A percentile compares a stretch with the other conserved stretches of the same genome.
These are phyloP conservation scores for Coptodon bakossiorum DNA, from an alignment of 2,113 vertebrate genomes.

Conservation along the genomic window DNA sequence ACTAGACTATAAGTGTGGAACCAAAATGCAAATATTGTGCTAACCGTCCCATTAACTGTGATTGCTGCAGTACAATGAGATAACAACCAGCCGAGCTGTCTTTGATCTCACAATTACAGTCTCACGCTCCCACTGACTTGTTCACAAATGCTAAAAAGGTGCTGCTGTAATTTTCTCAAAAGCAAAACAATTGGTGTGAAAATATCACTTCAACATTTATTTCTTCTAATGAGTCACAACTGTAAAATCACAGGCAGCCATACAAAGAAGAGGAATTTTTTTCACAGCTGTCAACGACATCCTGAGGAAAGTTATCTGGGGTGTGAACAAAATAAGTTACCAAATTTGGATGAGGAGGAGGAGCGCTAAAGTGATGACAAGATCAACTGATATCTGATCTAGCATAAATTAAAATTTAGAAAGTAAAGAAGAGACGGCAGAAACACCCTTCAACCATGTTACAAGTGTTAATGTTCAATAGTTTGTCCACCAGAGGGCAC, in stretches of 20 bases:
- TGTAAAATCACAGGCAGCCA: neutral
- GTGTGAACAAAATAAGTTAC: neutral
- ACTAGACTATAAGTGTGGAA: neutral
- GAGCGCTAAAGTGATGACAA: neutral
- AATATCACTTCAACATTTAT: neutral
- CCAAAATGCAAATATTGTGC: neutral
- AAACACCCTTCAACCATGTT: neutral
- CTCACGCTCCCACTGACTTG: neutral
- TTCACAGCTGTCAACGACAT: neutral
- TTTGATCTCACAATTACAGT: neutral
- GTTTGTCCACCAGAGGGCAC: neutral
- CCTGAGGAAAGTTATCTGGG: neutral
- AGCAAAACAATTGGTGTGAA: neutral
- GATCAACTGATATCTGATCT: neutral
- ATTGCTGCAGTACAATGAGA: neutral
- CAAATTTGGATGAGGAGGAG: neutral
- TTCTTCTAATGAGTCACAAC: neutral
- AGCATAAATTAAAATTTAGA: neutral
- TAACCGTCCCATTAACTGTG: neutral
- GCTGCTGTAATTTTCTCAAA: neutral
- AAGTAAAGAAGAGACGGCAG: neutral
- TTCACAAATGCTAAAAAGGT: neutral
- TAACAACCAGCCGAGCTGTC: neutral
- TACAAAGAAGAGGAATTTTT: neutral
- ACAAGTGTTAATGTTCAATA: neutral